Evolutionary conservation across 2,888 invertebrate genomes (phyloP).

Genomic region (Geophilus truncorum): DNA sequence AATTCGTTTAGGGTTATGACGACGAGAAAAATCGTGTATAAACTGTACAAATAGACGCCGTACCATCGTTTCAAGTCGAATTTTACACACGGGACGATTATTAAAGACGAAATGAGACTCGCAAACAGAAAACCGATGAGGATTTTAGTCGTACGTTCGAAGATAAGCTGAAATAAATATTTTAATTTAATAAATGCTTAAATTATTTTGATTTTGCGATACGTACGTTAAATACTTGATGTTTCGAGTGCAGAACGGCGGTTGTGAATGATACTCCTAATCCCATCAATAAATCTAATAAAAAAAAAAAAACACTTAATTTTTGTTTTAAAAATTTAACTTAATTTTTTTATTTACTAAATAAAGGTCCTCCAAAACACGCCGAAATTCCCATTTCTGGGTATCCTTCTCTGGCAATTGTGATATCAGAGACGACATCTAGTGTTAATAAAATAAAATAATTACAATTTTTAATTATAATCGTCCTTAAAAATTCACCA

Average conservation of each 20-base stretch:
- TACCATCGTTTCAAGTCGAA: slow-evolving; percentile 53
- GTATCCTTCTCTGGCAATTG: slow-evolving; percentile 59
- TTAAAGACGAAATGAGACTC: slow-evolving; percentile 50
- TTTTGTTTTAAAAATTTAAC: not conserved
- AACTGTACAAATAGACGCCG: slow-evolving; percentile 51
- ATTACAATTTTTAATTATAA: too few relatives aligned
- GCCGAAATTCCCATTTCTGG: slow-evolving; percentile 63
- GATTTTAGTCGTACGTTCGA: slow-evolving; percentile 50
- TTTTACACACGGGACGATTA: slow-evolving; percentile 51
- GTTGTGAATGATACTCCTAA: slow-evolving; percentile 50
- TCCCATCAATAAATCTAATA: slow-evolving; percentile 49
- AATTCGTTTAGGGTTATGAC: slow-evolving; percentile 54
- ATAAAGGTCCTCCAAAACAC: slow-evolving; percentile 63
- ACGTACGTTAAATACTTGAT: not conserved
- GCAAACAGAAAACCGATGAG: slow-evolving; percentile 51
- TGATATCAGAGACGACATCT: slow-evolving; percentile 59
- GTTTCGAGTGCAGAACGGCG: slow-evolving; percentile 37
- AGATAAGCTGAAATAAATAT: slow-evolving; percentile 45
- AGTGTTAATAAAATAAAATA: too few relatives aligned
- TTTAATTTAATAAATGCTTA: not conserved
- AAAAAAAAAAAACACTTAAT: not conserved
- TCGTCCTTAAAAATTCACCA: too few relatives aligned
- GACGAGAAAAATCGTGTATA: slow-evolving; percentile 54
- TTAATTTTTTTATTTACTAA: slow-evolving; percentile 54
- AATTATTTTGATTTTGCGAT: slow-evolving; percentile 35